phyloP scores from a whole-genome alignment of 2,888 invertebrate species.

The Hirtodrosophila confusa region DNA sequence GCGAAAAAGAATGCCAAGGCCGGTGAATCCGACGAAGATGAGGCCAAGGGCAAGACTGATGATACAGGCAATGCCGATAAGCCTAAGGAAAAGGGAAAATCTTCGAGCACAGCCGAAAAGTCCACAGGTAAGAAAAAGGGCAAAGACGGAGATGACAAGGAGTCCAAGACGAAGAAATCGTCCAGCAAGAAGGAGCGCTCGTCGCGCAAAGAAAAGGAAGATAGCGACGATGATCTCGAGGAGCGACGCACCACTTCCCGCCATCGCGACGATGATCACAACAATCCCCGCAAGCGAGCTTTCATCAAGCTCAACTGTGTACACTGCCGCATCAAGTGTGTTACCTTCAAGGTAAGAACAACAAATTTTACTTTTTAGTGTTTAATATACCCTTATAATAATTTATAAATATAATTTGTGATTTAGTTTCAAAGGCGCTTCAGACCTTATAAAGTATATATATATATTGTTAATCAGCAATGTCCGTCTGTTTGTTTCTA shows the following conservation, averaged over 20 bases:
- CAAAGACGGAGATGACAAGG: conserved; percentile 81
- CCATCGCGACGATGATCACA: conserved; percentile 76
- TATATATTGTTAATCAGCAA: too few relatives aligned
- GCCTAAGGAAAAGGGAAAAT: conserved; percentile 72
- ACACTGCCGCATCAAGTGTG: conserved; percentile 90
- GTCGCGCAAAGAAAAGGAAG: conserved; percentile 78
- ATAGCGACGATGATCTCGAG: conserved; percentile 80
- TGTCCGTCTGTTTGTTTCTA: too few relatives aligned
- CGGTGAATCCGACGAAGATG: conserved; percentile 51
- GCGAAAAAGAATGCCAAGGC: conserved; percentile 65
- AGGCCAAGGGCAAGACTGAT: conserved; percentile 81
- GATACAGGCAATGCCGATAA: conserved; percentile 81
- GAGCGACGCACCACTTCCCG: conserved; percentile 64
- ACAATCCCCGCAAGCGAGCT: conserved; percentile 67
- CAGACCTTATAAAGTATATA: too few relatives aligned
- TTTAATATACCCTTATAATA: too few relatives aligned
- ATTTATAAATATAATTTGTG: too few relatives aligned
- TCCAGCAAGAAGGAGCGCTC: conserved; percentile 71
- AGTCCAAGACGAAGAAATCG: conserved; percentile 66
- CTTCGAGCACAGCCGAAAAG: conserved; percentile 55
- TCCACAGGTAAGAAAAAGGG: conserved; percentile 84
- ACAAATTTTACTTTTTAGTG: too few relatives aligned
- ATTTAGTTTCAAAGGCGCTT: too few relatives aligned
- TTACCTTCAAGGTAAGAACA: conserved; percentile 88
- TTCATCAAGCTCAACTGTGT: conserved; percentile 91